phyloP scores from a whole-genome alignment of 1,140 invertebrate species.

The Anastatus disparis region DNA sequence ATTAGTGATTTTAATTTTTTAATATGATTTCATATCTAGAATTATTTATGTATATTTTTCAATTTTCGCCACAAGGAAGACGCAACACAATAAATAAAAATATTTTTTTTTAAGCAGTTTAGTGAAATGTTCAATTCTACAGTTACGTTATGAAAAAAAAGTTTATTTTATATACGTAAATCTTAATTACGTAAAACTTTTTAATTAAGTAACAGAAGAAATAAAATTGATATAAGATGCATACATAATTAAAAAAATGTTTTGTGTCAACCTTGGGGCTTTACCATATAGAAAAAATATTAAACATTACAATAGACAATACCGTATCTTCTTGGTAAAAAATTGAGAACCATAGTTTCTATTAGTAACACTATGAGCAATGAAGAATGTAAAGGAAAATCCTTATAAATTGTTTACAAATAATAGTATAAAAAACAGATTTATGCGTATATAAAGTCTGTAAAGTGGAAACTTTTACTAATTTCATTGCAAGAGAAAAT shows the following conservation, averaged over 20 bases:
- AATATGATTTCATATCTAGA: constrained; percentile 5
- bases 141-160: no score
- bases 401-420: constrained; percentile 44
- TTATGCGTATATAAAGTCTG: constrained; percentile 6
- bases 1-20: background rate
- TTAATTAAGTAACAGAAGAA: no score
- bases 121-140: no score
- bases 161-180: no score
- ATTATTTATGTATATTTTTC: background rate
- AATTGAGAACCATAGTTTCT: constrained; percentile 42
- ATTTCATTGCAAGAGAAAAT: background rate
- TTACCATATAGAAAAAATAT: constrained; percentile 38
- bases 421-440: constrained; percentile 41
- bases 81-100: no score
- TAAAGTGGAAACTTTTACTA: background rate
- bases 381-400: constrained; percentile 29
- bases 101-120: no score
- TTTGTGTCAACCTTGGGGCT: constrained; percentile 25
- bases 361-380: constrained; percentile 26
- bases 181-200: background rate
- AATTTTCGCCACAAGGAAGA: constrained; percentile 25
- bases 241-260: constrained; percentile 4
- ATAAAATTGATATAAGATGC: no score
- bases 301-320: constrained; percentile 62
- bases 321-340: constrained; percentile 48